Evolutionary conservation across 1,140 invertebrate genomes (phyloP), one percentile per base, ranked within the genome.

Genomic region (Eurytemora carolleeae): DNA sequence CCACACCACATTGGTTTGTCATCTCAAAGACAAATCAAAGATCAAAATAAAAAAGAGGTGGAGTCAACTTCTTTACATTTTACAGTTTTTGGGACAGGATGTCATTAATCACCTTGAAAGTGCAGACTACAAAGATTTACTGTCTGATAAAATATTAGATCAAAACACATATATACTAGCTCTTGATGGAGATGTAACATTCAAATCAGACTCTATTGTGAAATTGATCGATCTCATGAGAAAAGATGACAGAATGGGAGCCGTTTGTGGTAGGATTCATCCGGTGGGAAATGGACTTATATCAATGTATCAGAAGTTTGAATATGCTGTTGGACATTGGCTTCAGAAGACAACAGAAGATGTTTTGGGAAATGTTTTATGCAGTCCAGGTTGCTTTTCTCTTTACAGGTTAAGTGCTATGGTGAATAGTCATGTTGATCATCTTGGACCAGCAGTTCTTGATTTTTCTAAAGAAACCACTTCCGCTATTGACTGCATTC

Each of bases 241-340:
- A 61, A 76, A 74, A 62, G 76, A 79, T 64, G 62, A 63, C 25
- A 71, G 75, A 25, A 69, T 79, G 18, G 77, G 75, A 24, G 78
- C 77, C 24, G 76, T 76, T 23, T 78, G 77, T 69, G 77, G 77
- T 15, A 66, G 76, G 23, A 77, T 77, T 65, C 76, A 77, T 66
- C 76, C 76, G 1, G 75, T 75, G 57, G 76, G 76, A 1, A 67
- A 66, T 72, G 75, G 76, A 44, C 74, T 74, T 0, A 76, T 79
- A 71, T 74, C 77, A 1, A 80, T 79, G 79, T 81, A 81, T 66
- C 79, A 81, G 68, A 80, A 78, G 66, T 81, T 81, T 68, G 79
- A 81, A 66, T 81, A 81, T 66, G 3, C 24, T 3, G 44, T 59
- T 17, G 31, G 24, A n/a, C 24, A 44, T 26, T 59, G 31, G 31